Evolutionary conservation across 2,797 vertebrate species (phyloP).

Genomic region (Pseudomugil tenellus): DNA sequence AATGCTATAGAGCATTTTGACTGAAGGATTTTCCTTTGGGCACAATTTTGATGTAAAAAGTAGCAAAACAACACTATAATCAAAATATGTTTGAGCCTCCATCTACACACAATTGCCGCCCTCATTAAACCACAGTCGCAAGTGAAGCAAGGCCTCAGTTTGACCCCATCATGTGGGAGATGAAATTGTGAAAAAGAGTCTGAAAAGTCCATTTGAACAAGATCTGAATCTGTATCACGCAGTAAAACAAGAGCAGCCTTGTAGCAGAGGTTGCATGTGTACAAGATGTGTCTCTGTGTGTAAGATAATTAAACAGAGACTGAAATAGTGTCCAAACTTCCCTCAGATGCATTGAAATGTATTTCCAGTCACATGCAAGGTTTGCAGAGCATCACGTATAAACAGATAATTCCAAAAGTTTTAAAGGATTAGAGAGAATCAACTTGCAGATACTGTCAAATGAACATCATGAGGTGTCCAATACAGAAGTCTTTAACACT

Average conservation of each 20-base stretch:
- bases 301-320: not conserved
- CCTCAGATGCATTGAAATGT: conserved; percentile 19
- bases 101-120: not conserved
- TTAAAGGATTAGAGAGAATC: not conserved
- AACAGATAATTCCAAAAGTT: not conserved
- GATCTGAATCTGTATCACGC: conserved; percentile 49
- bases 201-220: conserved; percentile 42
- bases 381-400: conserved; percentile 1
- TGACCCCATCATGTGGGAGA: conserved; percentile 52
- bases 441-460: not conserved
- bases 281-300: conserved; percentile 3
- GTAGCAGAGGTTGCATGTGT: conserved; percentile 28
- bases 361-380: conserved; percentile 26
- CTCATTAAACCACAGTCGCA: conserved; percentile 12
- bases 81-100: not conserved
- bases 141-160: conserved; percentile 43
- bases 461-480: not conserved
- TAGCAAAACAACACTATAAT: not conserved
- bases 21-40: not conserved
- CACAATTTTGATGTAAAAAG: not conserved
- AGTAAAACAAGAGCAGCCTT: conserved; percentile 57
- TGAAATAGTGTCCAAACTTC: conserved; percentile 19
- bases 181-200: conserved; percentile 42
- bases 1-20: not conserved
- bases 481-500: conserved; percentile 18